Evolutionary conservation across 2,888 invertebrate species (phyloP), one percentile per base, ranked within the genome.

Genomic region (Eristalis arbustorum): DNA sequence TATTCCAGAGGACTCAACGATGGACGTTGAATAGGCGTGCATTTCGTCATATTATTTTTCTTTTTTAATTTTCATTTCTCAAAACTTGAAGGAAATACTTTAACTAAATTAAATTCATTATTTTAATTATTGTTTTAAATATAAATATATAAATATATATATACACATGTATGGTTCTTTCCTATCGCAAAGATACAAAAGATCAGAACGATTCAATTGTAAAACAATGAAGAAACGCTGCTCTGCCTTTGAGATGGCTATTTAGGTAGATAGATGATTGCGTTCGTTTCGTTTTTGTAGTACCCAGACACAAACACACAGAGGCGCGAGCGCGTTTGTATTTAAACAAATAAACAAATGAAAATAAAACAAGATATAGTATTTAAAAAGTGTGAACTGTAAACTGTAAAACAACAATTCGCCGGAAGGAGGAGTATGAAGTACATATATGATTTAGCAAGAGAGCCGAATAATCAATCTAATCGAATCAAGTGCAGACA

Each of bases 11-110:
- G 91, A 92, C 88, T 90, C 91, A 67, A 90, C 91, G 78, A 92
- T 92, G 92, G 92, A 92, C 68, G 92, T 92, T 73, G 92, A 92
- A 89, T 92, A 91, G 89, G 84, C 25, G 34, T 28, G 22, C 3
- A 14, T 80, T 77, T 61, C 34, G 67, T 67, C 25, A 22, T 56
- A 66, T 64, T 62, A 49, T 42, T 14, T 28, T 61, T 40, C 34
- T 28, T 64, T 80, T 84, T 69, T 40, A 18, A 49, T 18, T 49
- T 49, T 49, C 18, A 18, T 57, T 76, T 79, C 6, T 75, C 79
- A 23, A 42, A 22, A 74, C 57, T 75, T 71, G 49, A 69, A 75
- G 67, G 57, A 62, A 87, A 75, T 61, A 11, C 66, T 71, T 82
- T 63, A 81, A 82, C 82, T 85, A 74, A 80, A 78, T 81, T 82